Base-by-base conservation (phyloP, 2,888 invertebrate genomes). In the Melinaea marsaeus region DNA sequence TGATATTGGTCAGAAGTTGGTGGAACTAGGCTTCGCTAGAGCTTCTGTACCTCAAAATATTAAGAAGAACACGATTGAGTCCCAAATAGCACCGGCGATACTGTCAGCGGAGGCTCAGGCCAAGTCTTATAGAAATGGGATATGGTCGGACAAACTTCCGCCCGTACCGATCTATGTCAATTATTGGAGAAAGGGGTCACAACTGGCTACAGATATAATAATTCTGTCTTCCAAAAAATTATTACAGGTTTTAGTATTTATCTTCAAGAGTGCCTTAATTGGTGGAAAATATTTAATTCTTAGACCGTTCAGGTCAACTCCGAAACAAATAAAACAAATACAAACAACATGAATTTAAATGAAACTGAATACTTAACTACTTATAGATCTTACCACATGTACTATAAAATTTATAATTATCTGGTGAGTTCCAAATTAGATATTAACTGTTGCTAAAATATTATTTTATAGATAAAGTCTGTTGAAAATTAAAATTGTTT, bases 21-120 rank as follows among this genome's bases (percentile, higher is more conserved):
- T 91, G 13, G 90, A 91, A 71, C 84, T 91, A 64, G 91, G 91
- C 32, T 90, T 86, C 75, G 91, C 90, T 22, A 86, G 83, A 72
- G 85, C 83, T 11, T 84, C 81, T 63, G 79, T 88, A 2, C 89
- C 85, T 13, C 67, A 65, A 69, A 74, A 72, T 48, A 76, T 90
- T 7, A 74, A 80, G 71, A 88, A 87, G 69, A 83, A 89, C 62
- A 84, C 84, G 13, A 74, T 88, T 37, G 88, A 88, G 70, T 84
- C 86, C 65, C 77, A 85, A 75, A 69, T 89, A 60, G 88, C 86
- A 4, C 85, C 86, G 5, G 77, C 70, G 0, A 72, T 91, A 37
- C 65, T 89, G 51, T 83, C 83, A 58, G 91, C 91, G 2, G 88
- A 91, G 69, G 77, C 79, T n/a, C 75, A 70, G 22, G 91, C 91